phyloP scores from a whole-genome alignment of 1,140 invertebrate species.

The Muscidifurax raptorellus region DNA sequence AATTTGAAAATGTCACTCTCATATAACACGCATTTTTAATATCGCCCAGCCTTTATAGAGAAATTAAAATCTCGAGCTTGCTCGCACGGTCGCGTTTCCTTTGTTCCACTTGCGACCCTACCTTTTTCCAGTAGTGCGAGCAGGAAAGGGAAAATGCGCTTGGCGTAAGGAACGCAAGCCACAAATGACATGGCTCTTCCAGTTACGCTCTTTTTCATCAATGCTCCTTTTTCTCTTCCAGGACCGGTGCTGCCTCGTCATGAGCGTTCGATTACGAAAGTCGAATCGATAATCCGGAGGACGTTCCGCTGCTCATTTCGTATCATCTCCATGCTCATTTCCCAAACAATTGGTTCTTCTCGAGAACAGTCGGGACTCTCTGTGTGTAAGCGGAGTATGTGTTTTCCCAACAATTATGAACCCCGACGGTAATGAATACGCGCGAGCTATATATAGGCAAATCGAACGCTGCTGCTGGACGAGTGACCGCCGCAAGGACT shows the following conservation, averaged over 20 bases:
- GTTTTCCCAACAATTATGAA: constrained; percentile 1
- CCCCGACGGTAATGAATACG: background rate
- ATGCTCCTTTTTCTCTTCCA: background rate
- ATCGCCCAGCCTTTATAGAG: background rate
- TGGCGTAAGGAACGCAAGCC: background rate
- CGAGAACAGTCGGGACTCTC: background rate
- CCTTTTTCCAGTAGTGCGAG: background rate
- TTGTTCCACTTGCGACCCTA: background rate
- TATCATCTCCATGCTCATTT: background rate
- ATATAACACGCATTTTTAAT: background rate
- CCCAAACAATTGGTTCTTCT: background rate
- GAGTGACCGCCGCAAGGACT: background rate
- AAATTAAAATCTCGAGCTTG: background rate
- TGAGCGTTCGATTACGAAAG: constrained; percentile 17
- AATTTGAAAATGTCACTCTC: background rate
- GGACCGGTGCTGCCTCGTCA: background rate
- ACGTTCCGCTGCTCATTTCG: background rate
- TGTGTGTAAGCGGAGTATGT: background rate
- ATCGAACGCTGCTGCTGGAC: background rate
- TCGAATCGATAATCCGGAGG: constrained; percentile 23
- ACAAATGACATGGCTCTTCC: background rate
- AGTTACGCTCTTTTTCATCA: background rate
- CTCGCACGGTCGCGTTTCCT: background rate
- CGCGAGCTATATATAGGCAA: background rate
- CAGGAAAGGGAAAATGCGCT: background rate